These are phyloP conservation scores for Ichneumoninae sp. DNA, from an alignment of 2,888 invertebrate species.

Conservation along the genomic window DNA sequence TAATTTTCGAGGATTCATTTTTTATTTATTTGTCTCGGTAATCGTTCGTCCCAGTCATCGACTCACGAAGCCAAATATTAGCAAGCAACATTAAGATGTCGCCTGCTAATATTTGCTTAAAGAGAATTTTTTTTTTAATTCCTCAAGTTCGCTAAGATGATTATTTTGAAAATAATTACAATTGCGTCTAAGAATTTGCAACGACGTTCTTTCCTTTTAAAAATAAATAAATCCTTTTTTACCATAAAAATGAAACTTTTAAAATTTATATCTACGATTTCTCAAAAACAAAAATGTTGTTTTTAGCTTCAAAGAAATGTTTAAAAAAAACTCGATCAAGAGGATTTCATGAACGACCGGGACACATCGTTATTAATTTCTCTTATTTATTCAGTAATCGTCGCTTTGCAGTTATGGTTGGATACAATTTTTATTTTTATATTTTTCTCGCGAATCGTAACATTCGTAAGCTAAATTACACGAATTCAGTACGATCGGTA, in stretches of 20 bases:
- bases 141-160: background rate
- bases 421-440: slow-evolving; percentile 5
- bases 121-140: too few relatives aligned
- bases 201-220: background rate
- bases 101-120: too few relatives aligned
- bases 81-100: too few relatives aligned
- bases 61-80: background rate
- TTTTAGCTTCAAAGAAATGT: background rate
- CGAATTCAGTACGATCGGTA: slow-evolving; percentile 34
- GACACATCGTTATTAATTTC: background rate
- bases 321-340: background rate
- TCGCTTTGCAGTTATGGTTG: background rate
- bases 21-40: background rate
- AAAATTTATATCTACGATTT: background rate
- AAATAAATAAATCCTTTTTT: background rate
- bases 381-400: slow-evolving; percentile 7
- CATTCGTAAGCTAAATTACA: slow-evolving; percentile 1
- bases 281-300: background rate
- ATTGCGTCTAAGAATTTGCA: background rate
- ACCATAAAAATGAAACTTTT: background rate
- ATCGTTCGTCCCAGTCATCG: background rate
- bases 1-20: background rate
- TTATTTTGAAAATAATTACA: background rate
- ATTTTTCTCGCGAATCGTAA: slow-evolving; percentile 6
- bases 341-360: background rate